These are phyloP conservation scores for Erebia ligea DNA, from an alignment of 2,888 invertebrate species.

Conservation along the genomic window DNA sequence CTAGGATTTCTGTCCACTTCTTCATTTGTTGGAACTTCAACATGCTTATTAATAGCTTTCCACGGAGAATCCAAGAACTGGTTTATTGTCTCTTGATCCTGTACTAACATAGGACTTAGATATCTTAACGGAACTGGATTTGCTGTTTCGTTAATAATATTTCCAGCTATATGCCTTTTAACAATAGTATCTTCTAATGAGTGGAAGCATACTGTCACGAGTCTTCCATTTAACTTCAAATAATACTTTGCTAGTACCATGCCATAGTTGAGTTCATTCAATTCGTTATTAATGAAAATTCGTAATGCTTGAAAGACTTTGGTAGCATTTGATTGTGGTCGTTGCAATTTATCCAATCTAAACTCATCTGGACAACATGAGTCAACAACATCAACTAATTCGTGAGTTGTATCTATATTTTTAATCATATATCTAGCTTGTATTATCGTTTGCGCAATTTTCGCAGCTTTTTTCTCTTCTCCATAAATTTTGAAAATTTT, in stretches of 20 bases:
- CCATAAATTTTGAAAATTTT: conserved; percentile 96
- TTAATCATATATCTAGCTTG: conserved; percentile 91
- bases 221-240: conserved; percentile 89
- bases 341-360: conserved; percentile 88
- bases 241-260: conserved; percentile 90
- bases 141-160: conserved; percentile 87
- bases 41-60: conserved; percentile 91
- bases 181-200: conserved; percentile 97
- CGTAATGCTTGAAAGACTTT: conserved; percentile 96
- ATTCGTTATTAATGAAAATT: conserved; percentile 97
- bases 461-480: conserved; percentile 93
- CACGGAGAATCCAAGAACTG: conserved; percentile 87
- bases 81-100: conserved; percentile 84
- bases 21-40: conserved; percentile 87
- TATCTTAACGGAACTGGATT: conserved; percentile 89
- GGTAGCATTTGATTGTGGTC: conserved; percentile 92
- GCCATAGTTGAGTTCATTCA: conserved; percentile 96
- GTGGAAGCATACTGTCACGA: conserved; percentile 95
- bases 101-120: conserved; percentile 83
- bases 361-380: conserved; percentile 83
- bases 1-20: conserved; percentile 92
- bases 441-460: conserved; percentile 93
- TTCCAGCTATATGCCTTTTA: conserved; percentile 93
- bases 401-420: conserved; percentile 90
- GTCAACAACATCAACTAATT: conserved; percentile 90